Evolutionary conservation across 2,888 invertebrate genomes (phyloP), one percentile per base, ranked within the genome.

Genomic region (Clivina fossor): DNA sequence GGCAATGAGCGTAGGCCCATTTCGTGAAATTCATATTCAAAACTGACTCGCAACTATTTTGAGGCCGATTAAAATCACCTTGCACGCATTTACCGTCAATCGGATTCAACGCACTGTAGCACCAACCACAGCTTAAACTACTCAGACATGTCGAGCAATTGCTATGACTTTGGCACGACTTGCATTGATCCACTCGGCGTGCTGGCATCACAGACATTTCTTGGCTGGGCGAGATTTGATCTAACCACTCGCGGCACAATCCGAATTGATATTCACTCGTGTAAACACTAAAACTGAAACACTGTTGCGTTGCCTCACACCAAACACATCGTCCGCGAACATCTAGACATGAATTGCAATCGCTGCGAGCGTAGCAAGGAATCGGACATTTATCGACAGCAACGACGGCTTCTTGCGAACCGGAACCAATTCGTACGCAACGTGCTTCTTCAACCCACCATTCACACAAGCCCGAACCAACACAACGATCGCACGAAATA

Each of bases 211-310:
- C 64, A 49, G 67, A 66, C 28, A 70, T 69, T 58, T 74, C 73
- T 53, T 70, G 67, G 1, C 68, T 63, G 2, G 70, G 66, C 2
- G 72, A 67, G 1, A 85, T 83, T 66, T 89, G 88, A 73, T 95
- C 95, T 57, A 93, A 81, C 95, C 95, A 95, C 70, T 93, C 92
- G 30, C 91, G 82, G 67, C 95, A 96, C 68, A 91, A 80, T 0
- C 95, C 96, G 73, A 93, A 94, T 69, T 93, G 91, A 74, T 92
- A 94, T 68, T 93, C 90, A 62, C 93, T 92, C 4, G 93, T 93
- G 73, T 95, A 95, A 1, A 94, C 91, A n/a, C 93, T 90, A 73
- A 96, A 95, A 61, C 93, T 90, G 70, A 96, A 93, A 72, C 96
- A 96, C 68, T 92, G 90, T 58, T 86, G 82, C 0, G 90, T 90